Evolutionary conservation across 2,113 vertebrate species (phyloP), one percentile per base, ranked within the genome.

Genomic region (Alaudala cheleensis): DNA sequence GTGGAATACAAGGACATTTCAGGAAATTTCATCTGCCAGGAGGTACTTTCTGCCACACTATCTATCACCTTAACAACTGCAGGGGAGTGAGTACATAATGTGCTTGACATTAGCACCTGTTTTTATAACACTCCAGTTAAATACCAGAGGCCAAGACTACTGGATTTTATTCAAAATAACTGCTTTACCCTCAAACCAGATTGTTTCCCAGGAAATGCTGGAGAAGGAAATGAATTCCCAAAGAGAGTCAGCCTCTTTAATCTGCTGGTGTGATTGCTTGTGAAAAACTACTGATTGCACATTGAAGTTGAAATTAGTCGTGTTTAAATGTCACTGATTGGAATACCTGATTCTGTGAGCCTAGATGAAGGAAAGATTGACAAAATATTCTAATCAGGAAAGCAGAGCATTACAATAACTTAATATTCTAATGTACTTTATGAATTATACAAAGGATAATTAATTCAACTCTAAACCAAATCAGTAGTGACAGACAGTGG

Each of bases 351-450:
- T 51, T 74, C 23, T 56, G 60, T 60, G 86, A 86, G 62, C 40
- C 21, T 56, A 90, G 83, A 80, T 86, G 88, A 90, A 93, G 64
- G 57, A 62, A n/a, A 96, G 85, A 94, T 44, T 93, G 94, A 90
- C 69, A 94, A 96, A 94, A 94, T 90, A 96, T 90, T 64, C 87
- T 93, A 95, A 95, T 95, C 93, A 96, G 71, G 34, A 92, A 91
- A 87, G 54, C 42, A 86, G 74, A 88, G 23, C 17, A 83, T 94
- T 69, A 62, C 62, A 94, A 86, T 88, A 91, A 58, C 66, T 89
- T 91, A 76, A 56, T 94, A 95, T 94, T 97, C 74, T 78, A 78
- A 93, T 82, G 56, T 64, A 60, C 82, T 92, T 83, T 90, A 96
- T 95, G 67, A 90, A 95, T 95, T 94, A 94, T 95, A 95, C 93